These are phyloP conservation scores for Campylomormyrus tamandua DNA, from an alignment of 2,113 vertebrate species.

Conservation along the genomic window DNA sequence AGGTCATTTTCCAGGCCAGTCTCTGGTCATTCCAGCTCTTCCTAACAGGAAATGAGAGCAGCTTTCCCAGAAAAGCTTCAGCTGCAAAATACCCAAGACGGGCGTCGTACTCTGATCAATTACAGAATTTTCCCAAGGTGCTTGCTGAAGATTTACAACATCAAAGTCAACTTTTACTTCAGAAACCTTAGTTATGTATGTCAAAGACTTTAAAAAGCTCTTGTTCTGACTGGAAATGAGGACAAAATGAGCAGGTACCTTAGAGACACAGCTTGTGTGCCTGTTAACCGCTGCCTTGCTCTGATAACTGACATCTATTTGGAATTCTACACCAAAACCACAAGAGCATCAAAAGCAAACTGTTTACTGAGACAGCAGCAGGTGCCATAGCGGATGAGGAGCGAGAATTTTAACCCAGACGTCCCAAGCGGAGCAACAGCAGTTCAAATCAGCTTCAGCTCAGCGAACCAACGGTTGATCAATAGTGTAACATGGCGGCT, in stretches of 20 bases:
- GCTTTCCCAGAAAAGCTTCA: neutral
- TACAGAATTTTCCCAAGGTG: neutral
- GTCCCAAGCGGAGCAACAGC: neutral
- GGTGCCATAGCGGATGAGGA: neutral
- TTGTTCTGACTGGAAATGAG: conserved; percentile 1
- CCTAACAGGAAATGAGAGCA: neutral
- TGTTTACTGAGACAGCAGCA: neutral
- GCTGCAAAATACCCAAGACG: neutral
- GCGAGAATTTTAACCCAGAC: neutral
- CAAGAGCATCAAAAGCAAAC: neutral
- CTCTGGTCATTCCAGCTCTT: neutral
- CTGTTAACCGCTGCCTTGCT: neutral
- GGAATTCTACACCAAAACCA: neutral
- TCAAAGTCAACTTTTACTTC: conserved; percentile 7
- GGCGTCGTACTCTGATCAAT: neutral
- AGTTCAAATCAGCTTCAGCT: neutral
- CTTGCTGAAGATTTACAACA: neutral
- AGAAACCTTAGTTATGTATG: conserved; percentile 3
- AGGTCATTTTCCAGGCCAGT: neutral
- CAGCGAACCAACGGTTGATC: neutral
- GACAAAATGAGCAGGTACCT: neutral
- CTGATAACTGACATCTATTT: neutral
- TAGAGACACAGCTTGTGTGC: neutral
- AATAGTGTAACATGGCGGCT: neutral
- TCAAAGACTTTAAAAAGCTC: conserved; percentile 4